Evolutionary conservation across 2,888 invertebrate species (phyloP).

Genomic region (Serrognathus titanus): DNA sequence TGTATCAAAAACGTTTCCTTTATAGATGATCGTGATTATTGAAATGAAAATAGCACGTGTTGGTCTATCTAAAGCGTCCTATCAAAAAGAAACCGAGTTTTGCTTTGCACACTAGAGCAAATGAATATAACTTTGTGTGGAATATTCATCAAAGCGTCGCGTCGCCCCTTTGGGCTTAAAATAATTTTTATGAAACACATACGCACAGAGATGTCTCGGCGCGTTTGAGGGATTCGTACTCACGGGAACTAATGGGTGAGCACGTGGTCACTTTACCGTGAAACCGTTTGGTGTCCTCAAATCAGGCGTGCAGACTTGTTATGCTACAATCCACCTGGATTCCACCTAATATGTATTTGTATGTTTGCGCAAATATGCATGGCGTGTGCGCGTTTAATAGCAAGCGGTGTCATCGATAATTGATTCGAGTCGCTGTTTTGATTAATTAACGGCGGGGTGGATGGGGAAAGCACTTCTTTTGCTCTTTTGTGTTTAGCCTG

Average conservation of each 20-base stretch:
- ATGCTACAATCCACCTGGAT: slow-evolving; percentile 19
- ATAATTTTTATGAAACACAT: slow-evolving; percentile 21
- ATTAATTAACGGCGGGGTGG: too few relatives aligned
- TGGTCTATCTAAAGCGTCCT: too few relatives aligned
- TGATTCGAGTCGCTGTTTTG: too few relatives aligned
- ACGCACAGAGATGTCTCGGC: slow-evolving; percentile 13
- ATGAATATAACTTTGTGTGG: slow-evolving; percentile 3
- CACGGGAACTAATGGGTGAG: slow-evolving; percentile 28
- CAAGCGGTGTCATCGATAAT: too few relatives aligned
- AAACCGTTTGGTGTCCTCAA: slow-evolving; percentile 50
- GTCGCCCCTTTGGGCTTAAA: slow-evolving; percentile 23
- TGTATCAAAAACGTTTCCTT: too few relatives aligned
- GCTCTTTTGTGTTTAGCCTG: too few relatives aligned
- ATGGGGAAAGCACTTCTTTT: too few relatives aligned
- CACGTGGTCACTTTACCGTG: slow-evolving; percentile 46
- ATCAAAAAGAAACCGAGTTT: too few relatives aligned
- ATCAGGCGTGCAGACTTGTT: slow-evolving; percentile 42
- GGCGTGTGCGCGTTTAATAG: too few relatives aligned
- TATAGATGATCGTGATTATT: too few relatives aligned
- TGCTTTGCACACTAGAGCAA: neutral
- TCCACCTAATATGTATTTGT: neutral
- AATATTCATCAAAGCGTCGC: slow-evolving; percentile 21
- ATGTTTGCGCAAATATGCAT: too few relatives aligned
- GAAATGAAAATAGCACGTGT: too few relatives aligned
- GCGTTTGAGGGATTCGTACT: slow-evolving; percentile 14